Evolutionary conservation across 35 echinoderm and acorn worm species (phyloP).

Genomic region (Strongylocentrotus purpuratus): DNA sequence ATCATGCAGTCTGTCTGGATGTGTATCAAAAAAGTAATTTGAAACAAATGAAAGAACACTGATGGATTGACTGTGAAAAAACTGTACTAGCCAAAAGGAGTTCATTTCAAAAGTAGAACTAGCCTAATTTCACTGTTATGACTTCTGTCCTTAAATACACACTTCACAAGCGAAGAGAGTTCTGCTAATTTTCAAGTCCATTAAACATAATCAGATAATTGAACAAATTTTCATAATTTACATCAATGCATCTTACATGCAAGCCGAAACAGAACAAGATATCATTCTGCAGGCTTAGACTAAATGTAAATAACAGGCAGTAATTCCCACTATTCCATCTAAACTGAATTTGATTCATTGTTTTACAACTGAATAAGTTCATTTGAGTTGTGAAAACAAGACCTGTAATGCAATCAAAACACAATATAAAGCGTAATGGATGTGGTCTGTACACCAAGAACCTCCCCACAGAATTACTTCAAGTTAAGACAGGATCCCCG

Average conservation of each 20-base stretch:
- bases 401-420: background rate
- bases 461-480: background rate
- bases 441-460: background rate
- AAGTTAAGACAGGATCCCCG: background rate
- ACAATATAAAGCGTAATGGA: background rate
- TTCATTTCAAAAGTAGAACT: background rate
- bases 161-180: background rate
- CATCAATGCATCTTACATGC: background rate
- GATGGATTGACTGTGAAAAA: no score
- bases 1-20: no score
- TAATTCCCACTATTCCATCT: background rate
- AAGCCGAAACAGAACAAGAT: background rate
- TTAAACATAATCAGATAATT: background rate
- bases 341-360: background rate
- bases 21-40: no score
- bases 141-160: background rate
- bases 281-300: background rate
- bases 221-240: background rate
- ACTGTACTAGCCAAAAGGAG: no score
- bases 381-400: background rate
- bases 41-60: no score
- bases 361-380: background rate
- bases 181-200: background rate
- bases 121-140: background rate
- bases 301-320: background rate